phyloP scores from a whole-genome alignment of 2,113 vertebrate genomes.

The Anoplopoma fimbria region DNA sequence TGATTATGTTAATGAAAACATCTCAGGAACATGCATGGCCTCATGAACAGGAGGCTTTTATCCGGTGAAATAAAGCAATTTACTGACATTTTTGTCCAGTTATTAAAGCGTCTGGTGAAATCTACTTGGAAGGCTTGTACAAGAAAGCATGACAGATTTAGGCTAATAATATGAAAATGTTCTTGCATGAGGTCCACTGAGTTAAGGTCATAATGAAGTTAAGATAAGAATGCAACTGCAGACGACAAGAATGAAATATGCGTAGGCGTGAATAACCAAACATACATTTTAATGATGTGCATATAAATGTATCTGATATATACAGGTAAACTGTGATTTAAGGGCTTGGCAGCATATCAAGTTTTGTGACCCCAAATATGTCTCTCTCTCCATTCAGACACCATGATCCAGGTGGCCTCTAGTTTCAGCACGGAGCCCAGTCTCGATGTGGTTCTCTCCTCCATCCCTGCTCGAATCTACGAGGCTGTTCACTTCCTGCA shows the following conservation, averaged over 20 bases:
- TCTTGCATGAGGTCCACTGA: not conserved
- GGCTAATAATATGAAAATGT: not conserved
- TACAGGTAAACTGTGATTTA: not conserved
- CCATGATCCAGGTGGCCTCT: slow-evolving; percentile 89
- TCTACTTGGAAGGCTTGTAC: not conserved
- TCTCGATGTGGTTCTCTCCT: slow-evolving; percentile 88
- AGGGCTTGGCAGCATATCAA: not conserved
- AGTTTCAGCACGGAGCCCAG: slow-evolving; percentile 89
- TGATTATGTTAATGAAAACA: not conserved
- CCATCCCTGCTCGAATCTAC: slow-evolving; percentile 87
- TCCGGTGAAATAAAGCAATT: not conserved
- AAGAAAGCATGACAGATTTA: not conserved
- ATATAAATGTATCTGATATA: not conserved
- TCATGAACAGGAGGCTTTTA: not conserved
- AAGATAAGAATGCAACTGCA: not conserved
- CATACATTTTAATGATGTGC: not conserved
- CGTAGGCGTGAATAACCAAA: not conserved
- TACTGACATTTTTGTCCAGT: not conserved
- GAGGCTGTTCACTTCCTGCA: slow-evolving; percentile 89
- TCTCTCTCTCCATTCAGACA: slow-evolving; percentile 79
- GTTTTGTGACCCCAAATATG: not conserved
- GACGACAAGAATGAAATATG: not conserved
- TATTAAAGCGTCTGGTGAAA: not conserved
- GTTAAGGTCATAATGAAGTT: not conserved
- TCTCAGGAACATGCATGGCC: not conserved